These are phyloP conservation scores for Salminus brasiliensis DNA, from an alignment of 2,113 vertebrate genomes.

Conservation along the genomic window DNA sequence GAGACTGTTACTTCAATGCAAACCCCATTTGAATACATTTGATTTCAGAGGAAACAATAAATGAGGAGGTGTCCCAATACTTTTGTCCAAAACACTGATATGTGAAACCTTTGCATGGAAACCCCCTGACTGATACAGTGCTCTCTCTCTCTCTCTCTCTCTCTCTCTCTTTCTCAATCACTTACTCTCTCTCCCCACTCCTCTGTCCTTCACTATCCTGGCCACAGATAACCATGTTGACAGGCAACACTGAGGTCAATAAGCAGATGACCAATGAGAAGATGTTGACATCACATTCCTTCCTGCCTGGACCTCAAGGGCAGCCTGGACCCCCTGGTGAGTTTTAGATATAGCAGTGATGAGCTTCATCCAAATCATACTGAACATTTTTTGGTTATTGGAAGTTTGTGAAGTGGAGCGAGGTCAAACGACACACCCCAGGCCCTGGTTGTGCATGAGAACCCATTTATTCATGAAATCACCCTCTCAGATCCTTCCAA, in stretches of 20 bases:
- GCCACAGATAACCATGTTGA: slow-evolving; percentile 84
- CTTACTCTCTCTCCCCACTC: slow-evolving; percentile 15
- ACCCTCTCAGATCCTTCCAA: no score
- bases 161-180: background rate
- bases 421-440: no score
- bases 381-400: no score
- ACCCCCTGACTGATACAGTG: background rate
- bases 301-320: slow-evolving; percentile 86
- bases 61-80: no score
- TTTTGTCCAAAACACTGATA: no score
- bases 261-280: slow-evolving; percentile 89
- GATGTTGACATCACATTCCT: slow-evolving; percentile 81
- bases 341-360: slow-evolving; percentile 25
- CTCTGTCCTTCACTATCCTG: slow-evolving; percentile 7
- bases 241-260: slow-evolving; percentile 85
- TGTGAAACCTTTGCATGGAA: background rate
- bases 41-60: no score
- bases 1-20: no score
- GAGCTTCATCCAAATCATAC: no score
- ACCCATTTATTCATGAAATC: no score
- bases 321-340: slow-evolving; percentile 89
- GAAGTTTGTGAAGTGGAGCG: no score
- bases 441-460: no score
- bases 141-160: background rate
- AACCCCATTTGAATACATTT: no score